Evolutionary conservation across 2,113 vertebrate genomes (phyloP).

Genomic region (Oriolus oriolus): DNA sequence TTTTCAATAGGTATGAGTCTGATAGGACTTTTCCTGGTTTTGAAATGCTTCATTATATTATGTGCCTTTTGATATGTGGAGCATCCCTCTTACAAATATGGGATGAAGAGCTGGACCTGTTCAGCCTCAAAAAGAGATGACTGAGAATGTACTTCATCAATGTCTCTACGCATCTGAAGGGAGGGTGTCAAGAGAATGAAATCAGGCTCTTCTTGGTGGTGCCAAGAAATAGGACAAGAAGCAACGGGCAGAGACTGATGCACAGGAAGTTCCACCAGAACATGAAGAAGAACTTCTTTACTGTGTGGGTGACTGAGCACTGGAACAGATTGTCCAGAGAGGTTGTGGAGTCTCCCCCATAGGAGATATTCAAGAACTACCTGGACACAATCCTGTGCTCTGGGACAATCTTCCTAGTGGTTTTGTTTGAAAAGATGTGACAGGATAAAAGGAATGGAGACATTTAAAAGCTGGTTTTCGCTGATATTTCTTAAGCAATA

Average conservation of each 20-base stretch:
- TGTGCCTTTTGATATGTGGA: neutral
- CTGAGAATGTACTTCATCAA: neutral
- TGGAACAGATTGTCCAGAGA: neutral
- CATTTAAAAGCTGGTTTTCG: neutral
- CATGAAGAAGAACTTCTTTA: neutral
- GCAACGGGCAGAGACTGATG: accelerated
- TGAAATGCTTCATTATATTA: neutral
- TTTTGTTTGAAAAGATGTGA: neutral
- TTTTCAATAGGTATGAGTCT: neutral
- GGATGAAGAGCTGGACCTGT: neutral
- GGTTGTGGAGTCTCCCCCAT: neutral
- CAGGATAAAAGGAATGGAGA: neutral
- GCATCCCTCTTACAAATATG: neutral
- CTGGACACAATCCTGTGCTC: neutral
- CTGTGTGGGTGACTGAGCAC: accelerated
- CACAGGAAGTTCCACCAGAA: neutral
- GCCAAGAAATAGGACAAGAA: accelerated
- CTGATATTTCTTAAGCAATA: neutral
- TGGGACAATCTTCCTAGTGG: neutral
- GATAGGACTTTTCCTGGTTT: neutral
- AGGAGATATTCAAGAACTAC: neutral
- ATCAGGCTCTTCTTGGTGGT: too few species aligned
- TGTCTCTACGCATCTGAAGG: neutral
- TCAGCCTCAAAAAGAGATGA: neutral
- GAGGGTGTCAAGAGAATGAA: too few species aligned